Evolutionary conservation across 2,888 invertebrate genomes (phyloP).

Genomic region (Odontocerum albicorne): DNA sequence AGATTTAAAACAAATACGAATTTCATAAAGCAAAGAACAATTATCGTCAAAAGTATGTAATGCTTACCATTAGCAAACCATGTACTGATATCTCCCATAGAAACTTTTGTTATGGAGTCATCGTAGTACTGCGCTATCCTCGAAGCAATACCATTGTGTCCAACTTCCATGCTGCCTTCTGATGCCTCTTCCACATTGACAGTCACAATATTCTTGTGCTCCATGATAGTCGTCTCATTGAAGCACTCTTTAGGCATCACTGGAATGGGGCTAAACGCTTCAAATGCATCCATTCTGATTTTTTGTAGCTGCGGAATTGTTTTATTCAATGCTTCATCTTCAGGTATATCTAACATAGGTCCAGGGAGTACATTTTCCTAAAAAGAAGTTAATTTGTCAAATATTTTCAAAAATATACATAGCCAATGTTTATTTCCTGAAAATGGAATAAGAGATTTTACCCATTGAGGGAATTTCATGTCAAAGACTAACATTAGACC

Average conservation of each 20-base stretch:
- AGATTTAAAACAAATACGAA: neutral
- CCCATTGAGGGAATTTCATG: too few species aligned
- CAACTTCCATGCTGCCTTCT: neutral
- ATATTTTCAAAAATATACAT: neutral
- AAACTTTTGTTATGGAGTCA: slow-evolving; percentile 55
- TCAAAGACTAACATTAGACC: too few species aligned
- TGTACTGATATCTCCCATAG: slow-evolving; percentile 64
- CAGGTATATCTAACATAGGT: slow-evolving; percentile 12
- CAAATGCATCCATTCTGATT: slow-evolving; percentile 47
- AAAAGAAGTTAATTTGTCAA: slow-evolving; percentile 10
- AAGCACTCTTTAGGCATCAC: slow-evolving; percentile 44
- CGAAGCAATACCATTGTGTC: slow-evolving; percentile 42
- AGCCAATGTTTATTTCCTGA: neutral
- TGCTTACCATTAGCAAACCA: slow-evolving; percentile 64
- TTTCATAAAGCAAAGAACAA: too few species aligned
- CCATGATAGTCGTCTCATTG: slow-evolving; percentile 46
- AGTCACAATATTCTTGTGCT: slow-evolving; percentile 42
- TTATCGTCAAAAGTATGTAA: neutral
- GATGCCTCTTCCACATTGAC: slow-evolving; percentile 41
- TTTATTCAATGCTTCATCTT: neutral
- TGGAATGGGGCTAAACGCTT: slow-evolving; percentile 59
- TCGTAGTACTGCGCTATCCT: slow-evolving; percentile 46
- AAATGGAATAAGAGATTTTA: neutral
- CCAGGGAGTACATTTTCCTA: slow-evolving; percentile 40
- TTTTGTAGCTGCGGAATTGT: slow-evolving; percentile 20